phyloP scores from a whole-genome alignment of 2,797 vertebrate species.

The Amphiprion clarkii region DNA sequence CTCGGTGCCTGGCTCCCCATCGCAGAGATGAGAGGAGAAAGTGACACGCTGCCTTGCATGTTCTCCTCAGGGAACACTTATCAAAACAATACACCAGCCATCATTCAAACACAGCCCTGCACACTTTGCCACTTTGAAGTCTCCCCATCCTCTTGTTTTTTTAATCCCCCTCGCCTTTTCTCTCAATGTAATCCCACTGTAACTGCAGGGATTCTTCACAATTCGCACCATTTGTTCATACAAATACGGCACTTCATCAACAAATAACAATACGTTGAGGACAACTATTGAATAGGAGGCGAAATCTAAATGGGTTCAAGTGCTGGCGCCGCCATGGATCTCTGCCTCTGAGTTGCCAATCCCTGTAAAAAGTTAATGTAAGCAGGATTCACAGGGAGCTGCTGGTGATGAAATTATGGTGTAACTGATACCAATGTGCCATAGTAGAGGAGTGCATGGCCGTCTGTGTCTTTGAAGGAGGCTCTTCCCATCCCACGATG shows the following conservation, averaged over 20 bases:
- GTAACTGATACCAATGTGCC: conserved; percentile 89
- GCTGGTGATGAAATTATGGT: conserved; percentile 90
- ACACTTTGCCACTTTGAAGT: conserved; percentile 74
- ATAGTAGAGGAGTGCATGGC: conserved; percentile 77
- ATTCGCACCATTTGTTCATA: conserved; percentile 60
- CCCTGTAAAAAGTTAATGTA: conserved; percentile 90
- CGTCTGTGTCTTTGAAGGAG: conserved; percentile 79
- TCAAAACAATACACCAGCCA: conserved; percentile 78
- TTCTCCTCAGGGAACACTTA: conserved; percentile 79
- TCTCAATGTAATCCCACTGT: conserved; percentile 64
- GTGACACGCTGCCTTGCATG: conserved; percentile 69
- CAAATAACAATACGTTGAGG: conserved; percentile 69
- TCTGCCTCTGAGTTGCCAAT: conserved; percentile 82
- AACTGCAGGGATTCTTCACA: conserved; percentile 65
- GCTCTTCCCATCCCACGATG: conserved; percentile 74
- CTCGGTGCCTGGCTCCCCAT: conserved; percentile 42
- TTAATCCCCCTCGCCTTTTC: conserved; percentile 55
- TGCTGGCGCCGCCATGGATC: conserved; percentile 71
- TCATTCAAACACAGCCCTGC: conserved; percentile 71
- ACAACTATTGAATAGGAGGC: conserved; percentile 57
- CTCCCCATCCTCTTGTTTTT: conserved; percentile 63
- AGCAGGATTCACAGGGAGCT: conserved; percentile 87
- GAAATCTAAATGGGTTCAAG: conserved; percentile 64
- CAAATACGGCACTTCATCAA: conserved; percentile 72
- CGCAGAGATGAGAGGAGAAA: conserved; percentile 58